Percentiles rank a stretch among this genome's conserved stretches.
These are phyloP conservation scores for Drosophila saltans DNA, from an alignment of 1,140 invertebrate genomes.

Conservation along the genomic window DNA sequence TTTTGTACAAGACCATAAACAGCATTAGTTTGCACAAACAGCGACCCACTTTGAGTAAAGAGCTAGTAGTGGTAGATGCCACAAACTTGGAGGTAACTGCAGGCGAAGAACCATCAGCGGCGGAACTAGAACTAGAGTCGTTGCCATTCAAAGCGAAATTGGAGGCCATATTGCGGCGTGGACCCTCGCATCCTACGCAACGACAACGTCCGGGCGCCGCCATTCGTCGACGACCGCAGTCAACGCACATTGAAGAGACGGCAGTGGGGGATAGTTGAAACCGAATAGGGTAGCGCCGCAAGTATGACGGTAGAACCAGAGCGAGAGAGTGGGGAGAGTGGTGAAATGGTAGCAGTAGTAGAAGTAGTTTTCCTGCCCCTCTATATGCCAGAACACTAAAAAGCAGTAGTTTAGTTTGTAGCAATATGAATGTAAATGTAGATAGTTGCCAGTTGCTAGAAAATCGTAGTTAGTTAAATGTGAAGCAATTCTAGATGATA, in stretches of 20 bases:
- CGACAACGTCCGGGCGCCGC: slow-evolving; percentile 54
- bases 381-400: slow-evolving; percentile 5
- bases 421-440: slow-evolving; percentile 44
- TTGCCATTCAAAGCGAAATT: slow-evolving; percentile 80
- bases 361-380: slow-evolving; percentile 12
- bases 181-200: slow-evolving; percentile 76
- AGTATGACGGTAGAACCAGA: not conserved
- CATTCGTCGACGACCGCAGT: slow-evolving; percentile 63
- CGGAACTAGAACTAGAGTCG: slow-evolving; percentile 29
- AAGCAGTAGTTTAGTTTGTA: slow-evolving; percentile 26
- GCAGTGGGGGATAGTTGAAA: slow-evolving; percentile 40
- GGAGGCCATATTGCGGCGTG: slow-evolving; percentile 77
- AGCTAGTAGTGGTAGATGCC: slow-evolving; percentile 59
- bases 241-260: slow-evolving; percentile 48
- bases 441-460: slow-evolving; percentile 35
- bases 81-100: slow-evolving; percentile 47
- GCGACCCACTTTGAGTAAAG: slow-evolving; percentile 70
- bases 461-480: slow-evolving; percentile 49
- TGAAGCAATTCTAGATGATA: slow-evolving; percentile 62
- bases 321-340: slow-evolving; percentile 3
- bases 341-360: not conserved
- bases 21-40: slow-evolving; percentile 74
- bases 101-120: slow-evolving; percentile 18
- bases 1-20: slow-evolving; percentile 80
- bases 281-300: slow-evolving; percentile 46